Evolutionary conservation across 2,888 invertebrate genomes (phyloP).

Genomic region (Portevinia maculata): DNA sequence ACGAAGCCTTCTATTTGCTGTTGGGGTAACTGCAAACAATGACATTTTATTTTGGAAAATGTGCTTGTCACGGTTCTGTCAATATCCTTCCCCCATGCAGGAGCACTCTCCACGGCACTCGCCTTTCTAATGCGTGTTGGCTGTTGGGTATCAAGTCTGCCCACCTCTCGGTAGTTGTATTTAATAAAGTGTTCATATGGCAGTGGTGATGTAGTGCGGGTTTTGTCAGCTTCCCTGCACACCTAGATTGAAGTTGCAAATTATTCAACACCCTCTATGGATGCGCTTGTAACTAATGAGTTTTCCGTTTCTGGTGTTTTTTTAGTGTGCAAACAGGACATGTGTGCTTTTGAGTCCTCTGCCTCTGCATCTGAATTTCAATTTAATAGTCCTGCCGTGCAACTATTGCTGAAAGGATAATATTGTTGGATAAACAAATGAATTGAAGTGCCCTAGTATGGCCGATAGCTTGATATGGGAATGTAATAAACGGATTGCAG

Average conservation of each 20-base stretch:
- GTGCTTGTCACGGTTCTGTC: background rate
- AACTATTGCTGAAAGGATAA: constrained; percentile 45
- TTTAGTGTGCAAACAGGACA: background rate
- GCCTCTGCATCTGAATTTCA: constrained; percentile 51
- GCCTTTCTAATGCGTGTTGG: constrained; percentile 60
- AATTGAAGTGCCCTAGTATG: constrained; percentile 18
- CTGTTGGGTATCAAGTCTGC: constrained; percentile 17
- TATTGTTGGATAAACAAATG: constrained; percentile 53
- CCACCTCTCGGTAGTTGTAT: background rate
- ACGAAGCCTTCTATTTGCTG: constrained; percentile 4
- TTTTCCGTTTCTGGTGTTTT: constrained; percentile 44
- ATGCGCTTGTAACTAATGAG: constrained; percentile 49
- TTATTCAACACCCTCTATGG: background rate
- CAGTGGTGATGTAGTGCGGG: constrained; percentile 3
- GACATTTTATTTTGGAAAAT: constrained; percentile 24
- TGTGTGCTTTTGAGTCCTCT: constrained; percentile 30
- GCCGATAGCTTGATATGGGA: background rate
- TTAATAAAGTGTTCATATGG: constrained; percentile 37
- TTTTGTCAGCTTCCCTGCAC: constrained; percentile 15
- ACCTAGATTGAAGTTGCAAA: constrained; percentile 16
- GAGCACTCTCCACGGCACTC: background rate
- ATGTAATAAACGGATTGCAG: constrained; percentile 43
- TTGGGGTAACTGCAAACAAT: constrained; percentile 2
- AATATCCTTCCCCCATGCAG: background rate
- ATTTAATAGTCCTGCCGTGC: constrained; percentile 42